Evolutionary conservation across 1,140 invertebrate genomes (phyloP).

Genomic region (Eciton burchellii): DNA sequence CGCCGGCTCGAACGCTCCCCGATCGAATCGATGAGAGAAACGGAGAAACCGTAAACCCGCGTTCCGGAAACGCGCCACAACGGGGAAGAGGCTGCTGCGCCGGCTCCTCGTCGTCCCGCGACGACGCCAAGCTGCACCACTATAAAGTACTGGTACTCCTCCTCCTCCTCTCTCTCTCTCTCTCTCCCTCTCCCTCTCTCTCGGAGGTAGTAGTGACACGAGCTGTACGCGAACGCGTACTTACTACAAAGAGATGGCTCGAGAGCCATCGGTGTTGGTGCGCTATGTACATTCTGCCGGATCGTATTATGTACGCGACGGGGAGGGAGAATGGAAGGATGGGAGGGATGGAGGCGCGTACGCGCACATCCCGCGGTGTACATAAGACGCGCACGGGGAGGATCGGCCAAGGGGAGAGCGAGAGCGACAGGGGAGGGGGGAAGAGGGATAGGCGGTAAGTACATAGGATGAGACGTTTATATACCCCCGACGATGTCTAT

Average conservation of each 20-base stretch:
- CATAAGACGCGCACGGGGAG: constrained; percentile 21
- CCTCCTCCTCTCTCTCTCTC: too few relatives aligned
- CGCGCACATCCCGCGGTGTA: not conserved
- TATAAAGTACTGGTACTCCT: constrained; percentile 45
- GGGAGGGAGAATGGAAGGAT: not conserved
- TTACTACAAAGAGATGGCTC: constrained; percentile 57
- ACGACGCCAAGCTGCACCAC: not conserved
- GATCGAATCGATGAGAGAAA: not conserved
- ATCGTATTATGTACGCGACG: constrained; percentile 35
- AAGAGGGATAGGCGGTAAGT: constrained; percentile 76
- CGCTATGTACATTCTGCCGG: constrained; percentile 47
- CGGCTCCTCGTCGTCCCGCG: not conserved
- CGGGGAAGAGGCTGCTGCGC: too few relatives aligned
- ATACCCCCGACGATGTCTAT: constrained; percentile 85
- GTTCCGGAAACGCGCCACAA: not conserved
- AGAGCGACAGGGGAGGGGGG: not conserved
- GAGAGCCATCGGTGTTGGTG: constrained; percentile 23
- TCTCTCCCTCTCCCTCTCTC: too few relatives aligned
- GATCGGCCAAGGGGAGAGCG: constrained; percentile 13
- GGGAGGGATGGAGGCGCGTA: constrained; percentile 40
- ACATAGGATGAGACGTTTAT: constrained; percentile 86
- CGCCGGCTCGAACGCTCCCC: not conserved
- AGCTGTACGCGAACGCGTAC: constrained; percentile 12
- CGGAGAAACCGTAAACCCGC: not conserved
- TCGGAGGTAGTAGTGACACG: constrained; percentile 42